Evolutionary conservation across 1,140 invertebrate genomes (phyloP).

Genomic region (Sinonovacula constricta): DNA sequence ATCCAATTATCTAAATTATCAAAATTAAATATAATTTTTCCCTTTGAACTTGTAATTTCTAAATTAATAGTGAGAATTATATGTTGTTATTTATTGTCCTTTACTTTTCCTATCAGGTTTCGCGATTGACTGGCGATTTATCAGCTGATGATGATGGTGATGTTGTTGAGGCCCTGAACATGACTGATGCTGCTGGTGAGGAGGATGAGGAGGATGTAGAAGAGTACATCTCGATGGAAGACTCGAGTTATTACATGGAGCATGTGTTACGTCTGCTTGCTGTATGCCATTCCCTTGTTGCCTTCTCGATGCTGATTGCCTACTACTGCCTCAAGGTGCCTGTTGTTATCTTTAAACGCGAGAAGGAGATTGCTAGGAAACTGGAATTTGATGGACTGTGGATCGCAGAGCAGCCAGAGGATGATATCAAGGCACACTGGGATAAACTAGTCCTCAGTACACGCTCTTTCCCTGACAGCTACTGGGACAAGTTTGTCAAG

Average conservation of each 20-base stretch:
- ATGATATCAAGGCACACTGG: conserved; percentile 97
- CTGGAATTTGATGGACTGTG: conserved; percentile 99
- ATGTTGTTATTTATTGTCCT: no score
- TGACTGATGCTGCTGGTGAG: conserved; percentile 76
- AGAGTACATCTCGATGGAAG: conserved; percentile 94
- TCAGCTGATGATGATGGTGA: conserved; percentile 46
- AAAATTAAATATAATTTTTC: no score
- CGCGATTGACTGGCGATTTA: conserved; percentile 43
- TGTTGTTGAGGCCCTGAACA: conserved; percentile 78
- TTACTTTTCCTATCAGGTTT: conserved; percentile 27
- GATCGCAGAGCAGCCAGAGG: conserved; percentile 96
- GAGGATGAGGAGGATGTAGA: conserved; percentile 87
- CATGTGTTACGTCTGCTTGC: conserved; percentile 93
- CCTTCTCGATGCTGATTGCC: conserved; percentile 97
- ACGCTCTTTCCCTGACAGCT: conserved; percentile 99
- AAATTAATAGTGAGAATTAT: no score
- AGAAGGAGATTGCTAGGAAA: conserved; percentile 98
- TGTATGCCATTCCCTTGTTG: conserved; percentile 92
- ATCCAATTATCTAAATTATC: no score
- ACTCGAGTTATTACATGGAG: conserved; percentile 95
- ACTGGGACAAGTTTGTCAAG: conserved; percentile 99
- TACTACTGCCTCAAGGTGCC: conserved; percentile 95
- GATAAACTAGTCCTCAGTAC: conserved; percentile 98
- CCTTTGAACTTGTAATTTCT: no score
- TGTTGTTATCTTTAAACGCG: conserved; percentile 99